A percentile compares a stretch with the other conserved stretches of the same genome.
Conservation (phyloP, 2,888 invertebrate species). For the Sericinus montela region DNA sequence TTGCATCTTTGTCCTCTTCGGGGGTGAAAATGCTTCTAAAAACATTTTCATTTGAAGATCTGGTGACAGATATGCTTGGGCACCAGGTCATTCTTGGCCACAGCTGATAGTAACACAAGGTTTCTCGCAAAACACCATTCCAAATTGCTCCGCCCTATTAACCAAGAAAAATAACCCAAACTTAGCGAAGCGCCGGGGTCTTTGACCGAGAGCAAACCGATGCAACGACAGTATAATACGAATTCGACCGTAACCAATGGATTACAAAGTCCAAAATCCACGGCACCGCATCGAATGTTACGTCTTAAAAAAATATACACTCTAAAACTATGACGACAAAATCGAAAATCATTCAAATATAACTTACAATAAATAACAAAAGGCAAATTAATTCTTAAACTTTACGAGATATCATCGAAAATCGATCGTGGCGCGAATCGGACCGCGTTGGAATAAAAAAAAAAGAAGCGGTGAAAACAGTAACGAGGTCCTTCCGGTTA, state of each 20-base stretch:
- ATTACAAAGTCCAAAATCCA: slow-evolving; percentile 2
- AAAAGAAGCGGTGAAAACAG: neutral
- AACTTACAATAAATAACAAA: neutral
- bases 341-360: neutral
- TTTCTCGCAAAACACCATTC: slow-evolving; percentile 4
- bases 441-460: neutral
- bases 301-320: neutral
- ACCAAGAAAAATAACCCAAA: slow-evolving; percentile 2
- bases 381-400: neutral
- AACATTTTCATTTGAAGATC: no score
- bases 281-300: neutral
- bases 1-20: no score
- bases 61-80: no score
- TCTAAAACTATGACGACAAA: neutral
- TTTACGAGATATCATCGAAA: neutral
- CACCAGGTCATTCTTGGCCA: no score
- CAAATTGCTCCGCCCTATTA: slow-evolving; percentile 3
- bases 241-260: neutral
- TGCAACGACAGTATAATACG: neutral
- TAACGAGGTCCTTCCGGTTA: slow-evolving; percentile 8
- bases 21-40: no score
- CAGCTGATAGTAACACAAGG: neutral
- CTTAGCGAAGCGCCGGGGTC: slow-evolving; percentile 7
- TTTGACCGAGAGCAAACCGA: neutral
- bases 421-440: neutral